phyloP scores from a whole-genome alignment of 2,113 vertebrate species.

The Carassius gibelio region DNA sequence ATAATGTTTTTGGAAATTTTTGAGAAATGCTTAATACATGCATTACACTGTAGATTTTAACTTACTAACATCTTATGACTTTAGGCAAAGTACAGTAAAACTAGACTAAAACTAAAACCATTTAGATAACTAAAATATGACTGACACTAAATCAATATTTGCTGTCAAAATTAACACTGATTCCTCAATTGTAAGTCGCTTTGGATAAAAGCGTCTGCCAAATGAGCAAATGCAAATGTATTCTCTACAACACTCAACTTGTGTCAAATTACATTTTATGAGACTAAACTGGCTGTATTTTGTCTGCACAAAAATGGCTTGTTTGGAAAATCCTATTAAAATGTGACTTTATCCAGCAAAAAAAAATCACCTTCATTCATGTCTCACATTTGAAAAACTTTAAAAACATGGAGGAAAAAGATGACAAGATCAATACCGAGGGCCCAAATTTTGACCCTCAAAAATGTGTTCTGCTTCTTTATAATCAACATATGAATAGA shows the following conservation, averaged over 20 bases:
- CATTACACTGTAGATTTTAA: too few relatives aligned
- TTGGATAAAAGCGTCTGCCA: too few relatives aligned
- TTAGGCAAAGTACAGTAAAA: too few relatives aligned
- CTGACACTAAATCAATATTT: too few relatives aligned
- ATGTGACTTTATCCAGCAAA: neutral
- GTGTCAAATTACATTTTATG: neutral
- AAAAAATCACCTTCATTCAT: neutral
- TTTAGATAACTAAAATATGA: too few relatives aligned
- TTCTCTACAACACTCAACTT: neutral
- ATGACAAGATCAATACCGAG: neutral
- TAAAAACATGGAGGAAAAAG: neutral
- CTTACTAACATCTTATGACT: too few relatives aligned
- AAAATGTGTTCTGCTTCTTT: slow-evolving; percentile 57
- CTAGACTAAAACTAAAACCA: too few relatives aligned
- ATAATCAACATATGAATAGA: slow-evolving; percentile 62
- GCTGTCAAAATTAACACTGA: too few relatives aligned
- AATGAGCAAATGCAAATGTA: too few relatives aligned
- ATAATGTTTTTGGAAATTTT: too few relatives aligned
- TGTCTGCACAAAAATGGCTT: neutral
- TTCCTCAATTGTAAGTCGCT: too few relatives aligned
- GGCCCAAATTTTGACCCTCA: slow-evolving; percentile 37
- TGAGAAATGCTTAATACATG: too few relatives aligned
- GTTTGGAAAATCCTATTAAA: slow-evolving; percentile 4
- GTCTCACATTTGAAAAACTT: neutral
- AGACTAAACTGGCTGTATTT: neutral